Evolutionary conservation across 2,113 vertebrate species (phyloP).

Genomic region (Tamias sibiricus): DNA sequence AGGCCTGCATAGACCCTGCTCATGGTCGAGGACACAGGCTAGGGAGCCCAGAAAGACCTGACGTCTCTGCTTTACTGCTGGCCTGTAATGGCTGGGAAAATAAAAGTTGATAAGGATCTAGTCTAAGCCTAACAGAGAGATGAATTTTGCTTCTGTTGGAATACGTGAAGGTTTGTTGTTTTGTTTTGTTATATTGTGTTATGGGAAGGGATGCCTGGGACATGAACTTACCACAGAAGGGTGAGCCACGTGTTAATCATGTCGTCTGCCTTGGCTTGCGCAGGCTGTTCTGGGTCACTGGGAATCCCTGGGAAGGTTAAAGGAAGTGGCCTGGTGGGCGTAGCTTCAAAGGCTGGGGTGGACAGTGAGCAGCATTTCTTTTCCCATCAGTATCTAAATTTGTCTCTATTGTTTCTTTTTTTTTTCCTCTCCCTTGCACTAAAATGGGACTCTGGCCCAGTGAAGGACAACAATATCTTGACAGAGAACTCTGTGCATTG

Average conservation of each 20-base stretch:
- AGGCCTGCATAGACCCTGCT: neutral
- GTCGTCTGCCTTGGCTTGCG: conserved; percentile 66
- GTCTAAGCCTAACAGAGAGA: neutral
- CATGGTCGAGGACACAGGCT: fast-evolving
- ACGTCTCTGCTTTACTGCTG: neutral
- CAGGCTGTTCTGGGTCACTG: conserved; percentile 62
- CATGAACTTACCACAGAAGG: conserved; percentile 70
- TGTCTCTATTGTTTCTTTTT: conserved; percentile 93
- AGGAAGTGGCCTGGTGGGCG: conserved; percentile 88
- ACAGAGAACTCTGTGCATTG: conserved; percentile 85
- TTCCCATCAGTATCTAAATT: conserved; percentile 97
- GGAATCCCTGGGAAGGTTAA: conserved; percentile 86
- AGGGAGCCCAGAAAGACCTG: neutral
- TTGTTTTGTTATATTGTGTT: conserved; percentile 37
- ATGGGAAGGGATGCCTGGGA: conserved; percentile 61
- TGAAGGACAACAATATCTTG: conserved; percentile 90
- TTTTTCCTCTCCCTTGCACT: conserved; percentile 80
- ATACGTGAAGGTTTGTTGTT: neutral
- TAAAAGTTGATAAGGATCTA: conserved; percentile 36
- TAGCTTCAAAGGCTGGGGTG: conserved; percentile 87
- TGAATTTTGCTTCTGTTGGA: conserved; percentile 22
- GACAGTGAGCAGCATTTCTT: conserved; percentile 88
- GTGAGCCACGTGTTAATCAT: conserved; percentile 83
- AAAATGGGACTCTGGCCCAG: conserved; percentile 90
- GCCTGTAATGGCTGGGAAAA: neutral